Evolutionary conservation across 2,888 invertebrate species (phyloP), one percentile per base, ranked within the genome.

Genomic region (Amaurobius ferox): DNA sequence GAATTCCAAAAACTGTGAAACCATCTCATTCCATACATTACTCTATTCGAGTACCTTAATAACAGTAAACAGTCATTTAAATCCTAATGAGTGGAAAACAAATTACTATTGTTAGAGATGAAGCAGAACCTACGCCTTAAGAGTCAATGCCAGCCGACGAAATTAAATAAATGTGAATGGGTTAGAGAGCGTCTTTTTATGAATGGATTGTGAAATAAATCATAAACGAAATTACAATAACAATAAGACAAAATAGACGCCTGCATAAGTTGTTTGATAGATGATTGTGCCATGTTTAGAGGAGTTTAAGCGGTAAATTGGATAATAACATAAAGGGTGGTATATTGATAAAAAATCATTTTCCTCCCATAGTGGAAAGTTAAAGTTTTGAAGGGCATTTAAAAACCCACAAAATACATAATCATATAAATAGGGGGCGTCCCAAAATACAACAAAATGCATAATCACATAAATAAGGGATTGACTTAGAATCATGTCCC

Each of bases 211-310:
- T 32, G 32, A 79, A 71, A n/a, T n/a, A 61, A 26, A 29, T 29
- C 35, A 3, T n/a, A 6, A 1, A 30, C 13, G 39, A 30, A 68
- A 80, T 80, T 80, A 73, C 73, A 80, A 74, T 80, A 68, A 80
- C 80, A 74, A 62, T 40, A 48, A 30, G 28, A 30, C 16, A 1
- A 39, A 71, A 71, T 64, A 29, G 32, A 23, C 70, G 70, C 61
- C 55, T 74, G 68, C 55, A 40, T 68, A 11, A 72, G 5, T 3
- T 55, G 55, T 55, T 55, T 55, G 55, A 55, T 11, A 55, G 19
- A 55, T 6, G 23, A 11, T 3, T 23, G 55, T 55, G 55, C 19
- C 55, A 55, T 2, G 55, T 23, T 55, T n/a, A n/a, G n/a, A n/a
- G n/a, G n/a, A n/a, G n/a, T n/a, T n/a, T n/a, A n/a, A n/a, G n/a